A percentile compares a stretch with the other conserved stretches of the same genome.
Conservation (phyloP, 1,140 invertebrate species). For the Bactericera cockerelli region DNA sequence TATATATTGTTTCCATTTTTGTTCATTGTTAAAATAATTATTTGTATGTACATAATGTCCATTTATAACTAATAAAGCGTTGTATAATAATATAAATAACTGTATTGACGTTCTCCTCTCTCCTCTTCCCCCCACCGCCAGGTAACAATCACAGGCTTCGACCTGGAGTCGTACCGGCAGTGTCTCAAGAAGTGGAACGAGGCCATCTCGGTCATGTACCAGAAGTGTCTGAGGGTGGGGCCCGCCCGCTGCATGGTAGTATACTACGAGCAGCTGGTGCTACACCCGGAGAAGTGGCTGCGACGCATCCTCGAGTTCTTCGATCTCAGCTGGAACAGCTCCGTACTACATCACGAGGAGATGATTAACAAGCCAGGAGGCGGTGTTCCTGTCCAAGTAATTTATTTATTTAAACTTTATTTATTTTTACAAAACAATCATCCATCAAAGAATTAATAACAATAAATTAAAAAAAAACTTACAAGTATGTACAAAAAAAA, state of each 20-base stretch:
- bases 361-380: slow-evolving; percentile 92
- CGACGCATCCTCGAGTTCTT: slow-evolving; percentile 78
- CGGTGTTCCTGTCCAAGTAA: slow-evolving; percentile 82
- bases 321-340: slow-evolving; percentile 86
- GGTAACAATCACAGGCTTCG: slow-evolving; percentile 97
- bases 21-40: too few species aligned
- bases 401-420: too few species aligned
- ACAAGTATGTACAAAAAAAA: too few species aligned
- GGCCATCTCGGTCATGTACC: slow-evolving; percentile 86
- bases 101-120: too few species aligned
- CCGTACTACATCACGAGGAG: slow-evolving; percentile 92
- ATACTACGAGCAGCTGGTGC: slow-evolving; percentile 89
- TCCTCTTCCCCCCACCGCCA: too few species aligned
- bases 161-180: slow-evolving; percentile 80
- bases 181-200: slow-evolving; percentile 93
- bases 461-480: too few species aligned
- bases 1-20: too few species aligned
- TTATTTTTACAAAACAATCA: too few species aligned
- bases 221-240: slow-evolving; percentile 81
- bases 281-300: slow-evolving; percentile 85
- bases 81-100: too few species aligned
- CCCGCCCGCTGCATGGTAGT: slow-evolving; percentile 68
- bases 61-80: too few species aligned
- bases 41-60: too few species aligned
- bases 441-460: too few species aligned